phyloP scores from a whole-genome alignment of 2,888 invertebrate genomes.

The Anticlea derivata region DNA sequence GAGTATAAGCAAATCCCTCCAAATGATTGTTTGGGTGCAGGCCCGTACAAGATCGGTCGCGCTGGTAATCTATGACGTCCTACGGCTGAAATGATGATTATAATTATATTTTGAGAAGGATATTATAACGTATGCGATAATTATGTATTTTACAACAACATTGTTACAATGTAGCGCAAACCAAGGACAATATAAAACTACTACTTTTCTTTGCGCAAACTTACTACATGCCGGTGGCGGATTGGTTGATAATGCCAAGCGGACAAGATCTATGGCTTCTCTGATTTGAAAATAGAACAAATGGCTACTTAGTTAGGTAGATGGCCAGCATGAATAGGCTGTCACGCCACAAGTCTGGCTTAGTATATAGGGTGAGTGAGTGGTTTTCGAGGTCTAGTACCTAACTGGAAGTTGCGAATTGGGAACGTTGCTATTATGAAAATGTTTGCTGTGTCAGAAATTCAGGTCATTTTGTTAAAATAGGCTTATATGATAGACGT shows the following conservation, averaged over 20 bases:
- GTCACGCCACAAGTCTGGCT: constrained; percentile 10
- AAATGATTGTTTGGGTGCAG: no score
- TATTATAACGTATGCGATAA: no score
- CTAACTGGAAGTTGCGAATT: background rate
- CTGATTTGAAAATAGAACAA: constrained; percentile 27
- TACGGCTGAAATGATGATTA: no score
- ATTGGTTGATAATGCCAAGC: constrained; percentile 20
- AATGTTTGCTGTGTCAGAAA: background rate
- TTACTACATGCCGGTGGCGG: background rate
- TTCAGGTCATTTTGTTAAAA: no score
- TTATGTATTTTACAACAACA: background rate
- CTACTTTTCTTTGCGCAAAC: no score
- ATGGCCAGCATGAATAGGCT: constrained; percentile 4
- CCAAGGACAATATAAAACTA: no score
- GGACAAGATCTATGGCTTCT: constrained; percentile 24
- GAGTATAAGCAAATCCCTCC: no score
- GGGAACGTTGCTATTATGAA: background rate
- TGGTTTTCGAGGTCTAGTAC: background rate
- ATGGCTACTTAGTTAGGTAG: constrained; percentile 16
- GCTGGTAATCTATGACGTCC: no score
- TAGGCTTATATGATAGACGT: no score
- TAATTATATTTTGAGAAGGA: no score
- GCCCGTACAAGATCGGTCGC: no score
- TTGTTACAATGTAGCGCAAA: constrained; percentile 6
- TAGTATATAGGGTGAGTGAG: background rate